Conservation (phyloP, 2,113 vertebrate genomes). For the Neogobius melanostomus region DNA sequence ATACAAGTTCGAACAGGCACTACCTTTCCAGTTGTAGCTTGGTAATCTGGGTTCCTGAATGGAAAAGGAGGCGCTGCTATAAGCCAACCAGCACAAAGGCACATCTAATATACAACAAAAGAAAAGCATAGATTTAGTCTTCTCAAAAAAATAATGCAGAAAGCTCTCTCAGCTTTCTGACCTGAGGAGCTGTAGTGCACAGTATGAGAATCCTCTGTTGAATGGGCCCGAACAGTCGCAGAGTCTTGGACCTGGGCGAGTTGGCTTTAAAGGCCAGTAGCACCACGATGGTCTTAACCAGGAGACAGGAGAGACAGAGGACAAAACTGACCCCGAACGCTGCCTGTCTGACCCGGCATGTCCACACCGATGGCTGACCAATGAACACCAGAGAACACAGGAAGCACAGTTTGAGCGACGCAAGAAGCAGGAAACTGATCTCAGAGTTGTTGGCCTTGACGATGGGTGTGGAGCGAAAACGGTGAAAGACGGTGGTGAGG, state of each 20-base stretch:
- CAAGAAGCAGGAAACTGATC: conserved; percentile 76
- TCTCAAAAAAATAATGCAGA: background rate
- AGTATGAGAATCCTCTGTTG: conserved; percentile 71
- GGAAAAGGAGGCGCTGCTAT: conserved; percentile 62
- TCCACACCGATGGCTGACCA: conserved; percentile 69
- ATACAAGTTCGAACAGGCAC: background rate
- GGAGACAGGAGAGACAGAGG: conserved; percentile 78
- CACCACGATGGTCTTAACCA: conserved; percentile 78
- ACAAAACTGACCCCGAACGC: conserved; percentile 77
- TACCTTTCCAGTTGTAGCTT: conserved; percentile 66
- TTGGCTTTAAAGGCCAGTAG: conserved; percentile 70
- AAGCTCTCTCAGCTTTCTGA: background rate
- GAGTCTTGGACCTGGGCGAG: conserved; percentile 41
- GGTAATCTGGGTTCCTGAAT: conserved; percentile 70
- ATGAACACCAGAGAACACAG: conserved; percentile 74
- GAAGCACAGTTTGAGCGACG: conserved; percentile 76
- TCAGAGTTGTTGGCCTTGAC: conserved; percentile 80
- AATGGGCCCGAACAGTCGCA: conserved; percentile 65
- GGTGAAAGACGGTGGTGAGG: conserved; percentile 63
- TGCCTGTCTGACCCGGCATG: conserved; percentile 68
- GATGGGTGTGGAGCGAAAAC: conserved; percentile 68
- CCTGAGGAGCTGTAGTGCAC: conserved; percentile 71
- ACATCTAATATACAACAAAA: conserved; percentile 44
- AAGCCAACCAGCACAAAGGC: conserved; percentile 68
- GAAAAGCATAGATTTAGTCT: background rate